Conservation (phyloP, 2,797 vertebrate genomes). For the Lacerta bilineata region DNA sequence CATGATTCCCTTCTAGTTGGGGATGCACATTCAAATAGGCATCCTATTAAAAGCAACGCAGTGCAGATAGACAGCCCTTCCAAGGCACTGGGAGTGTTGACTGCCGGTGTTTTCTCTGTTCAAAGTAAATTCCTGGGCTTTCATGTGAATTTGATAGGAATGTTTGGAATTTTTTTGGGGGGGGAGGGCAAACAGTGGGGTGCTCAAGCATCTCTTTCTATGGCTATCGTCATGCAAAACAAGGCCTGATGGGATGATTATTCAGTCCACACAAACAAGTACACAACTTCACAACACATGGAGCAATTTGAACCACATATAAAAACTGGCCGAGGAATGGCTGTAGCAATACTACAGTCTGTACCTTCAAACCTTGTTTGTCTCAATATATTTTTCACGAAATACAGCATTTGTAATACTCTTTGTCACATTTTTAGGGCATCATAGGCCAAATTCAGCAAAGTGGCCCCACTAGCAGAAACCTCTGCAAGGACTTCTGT, state of each 20-base stretch:
- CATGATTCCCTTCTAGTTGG: too few species aligned
- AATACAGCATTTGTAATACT: neutral
- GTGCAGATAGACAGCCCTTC: too few species aligned
- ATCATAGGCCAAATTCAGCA: too few species aligned
- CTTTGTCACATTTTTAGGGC: neutral
- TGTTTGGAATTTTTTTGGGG: too few species aligned
- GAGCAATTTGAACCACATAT: neutral
- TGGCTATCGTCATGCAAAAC: neutral
- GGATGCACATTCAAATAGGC: too few species aligned
- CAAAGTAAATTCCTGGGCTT: neutral
- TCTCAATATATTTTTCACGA: neutral
- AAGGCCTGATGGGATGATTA: neutral
- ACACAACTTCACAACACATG: neutral
- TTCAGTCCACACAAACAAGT: neutral
- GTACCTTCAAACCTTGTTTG: accelerated
- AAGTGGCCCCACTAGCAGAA: too few species aligned
- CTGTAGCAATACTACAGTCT: too few species aligned
- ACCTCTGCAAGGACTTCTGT: too few species aligned
- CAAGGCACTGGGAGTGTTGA: neutral
- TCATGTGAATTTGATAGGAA: neutral
- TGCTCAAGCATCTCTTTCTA: neutral
- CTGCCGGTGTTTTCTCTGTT: neutral
- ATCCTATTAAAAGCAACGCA: too few species aligned
- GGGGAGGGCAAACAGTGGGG: neutral
- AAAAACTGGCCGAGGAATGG: neutral